phyloP scores from a whole-genome alignment of 64 coral and sea anemone genomes.

The Catalaphyllia jardinei region DNA sequence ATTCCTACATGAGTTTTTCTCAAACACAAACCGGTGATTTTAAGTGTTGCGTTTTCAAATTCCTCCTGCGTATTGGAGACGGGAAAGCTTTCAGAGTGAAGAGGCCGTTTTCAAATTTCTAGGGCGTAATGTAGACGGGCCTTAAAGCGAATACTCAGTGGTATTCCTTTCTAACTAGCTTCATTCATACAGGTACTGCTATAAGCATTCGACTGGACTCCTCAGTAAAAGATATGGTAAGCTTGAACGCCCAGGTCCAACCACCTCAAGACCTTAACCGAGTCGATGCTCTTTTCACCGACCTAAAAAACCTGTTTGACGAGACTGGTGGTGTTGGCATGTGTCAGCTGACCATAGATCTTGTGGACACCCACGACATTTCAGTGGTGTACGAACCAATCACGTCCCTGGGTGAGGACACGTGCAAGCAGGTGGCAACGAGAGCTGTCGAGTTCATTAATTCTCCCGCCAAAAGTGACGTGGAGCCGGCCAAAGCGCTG shows the following conservation, averaged over 20 bases:
- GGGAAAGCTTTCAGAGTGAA: no score
- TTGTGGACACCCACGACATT: slow-evolving; percentile 78
- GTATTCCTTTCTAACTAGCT: no score
- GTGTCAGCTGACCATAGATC: slow-evolving; percentile 75
- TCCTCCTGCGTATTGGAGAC: no score
- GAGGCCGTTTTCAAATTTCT: no score
- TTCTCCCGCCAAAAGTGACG: slow-evolving; percentile 42
- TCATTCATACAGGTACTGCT: slow-evolving; percentile 53
- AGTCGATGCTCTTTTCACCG: slow-evolving; percentile 30
- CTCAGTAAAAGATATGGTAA: slow-evolving; percentile 54
- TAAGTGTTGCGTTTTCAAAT: no score
- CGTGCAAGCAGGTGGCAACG: slow-evolving; percentile 58
- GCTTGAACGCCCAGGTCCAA: background rate
- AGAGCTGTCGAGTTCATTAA: slow-evolving; percentile 54
- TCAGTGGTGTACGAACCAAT: slow-evolving; percentile 76
- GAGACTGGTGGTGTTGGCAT: background rate
- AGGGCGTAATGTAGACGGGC: no score
- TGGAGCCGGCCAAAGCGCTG: slow-evolving; percentile 34
- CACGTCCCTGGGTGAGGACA: slow-evolving; percentile 17
- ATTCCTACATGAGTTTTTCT: no score
- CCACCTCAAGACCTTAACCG: slow-evolving; percentile 40
- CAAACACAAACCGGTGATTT: no score
- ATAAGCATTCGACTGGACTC: slow-evolving; percentile 82
- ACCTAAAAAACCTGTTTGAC: slow-evolving; percentile 41
- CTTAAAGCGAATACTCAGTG: no score